Evolutionary conservation across 2,113 vertebrate species (phyloP), one percentile per base, ranked within the genome.

Genomic region (Coryphaenoides rupestris): DNA sequence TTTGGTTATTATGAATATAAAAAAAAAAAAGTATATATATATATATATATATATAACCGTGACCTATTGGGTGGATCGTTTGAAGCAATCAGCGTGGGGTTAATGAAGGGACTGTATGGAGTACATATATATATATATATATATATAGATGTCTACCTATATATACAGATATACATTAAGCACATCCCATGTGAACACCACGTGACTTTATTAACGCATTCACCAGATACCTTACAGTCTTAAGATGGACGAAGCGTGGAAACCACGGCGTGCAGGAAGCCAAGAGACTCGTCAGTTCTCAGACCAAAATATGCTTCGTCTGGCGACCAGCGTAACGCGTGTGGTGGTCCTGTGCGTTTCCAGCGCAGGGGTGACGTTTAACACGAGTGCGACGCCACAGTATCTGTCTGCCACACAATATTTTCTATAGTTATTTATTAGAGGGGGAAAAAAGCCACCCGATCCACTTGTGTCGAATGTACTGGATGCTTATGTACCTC

Each of bases 201-300:
- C 9, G 33, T 40, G 33, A 40, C 33, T 40, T 56, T 23, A 61
- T 72, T 70, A 57, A 54, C 65, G 73, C 81, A 88, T 88, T 89
- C 84, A 84, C 84, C 80, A 66, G 72, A 79, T 70, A 84, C 85
- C 86, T 87, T 85, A 86, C 49, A 69, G 69, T 63, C 71, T 69
- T 4, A 0, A 50, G 16, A 22, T 21, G 23, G 1, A 45, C 15
- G 53, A 56, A 21, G 7, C 47, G 19, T 14, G 26, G n/a, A 21
- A 16, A 33, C 28, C 1, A 33, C 3, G 10, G 5, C 5, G 28
- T 33, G 28, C 10, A 33, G 28, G 10, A 33, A 33, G 28, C 10
- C 1, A 33, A 33, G 47, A 53, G 19, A 60, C 23, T 58, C 5
- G 19, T 33, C 15, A 28, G 23, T 22, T 1, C 15, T 12, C 7